Conservation (phyloP, 2,888 invertebrate species). For the Anoplius nigerrimus region DNA sequence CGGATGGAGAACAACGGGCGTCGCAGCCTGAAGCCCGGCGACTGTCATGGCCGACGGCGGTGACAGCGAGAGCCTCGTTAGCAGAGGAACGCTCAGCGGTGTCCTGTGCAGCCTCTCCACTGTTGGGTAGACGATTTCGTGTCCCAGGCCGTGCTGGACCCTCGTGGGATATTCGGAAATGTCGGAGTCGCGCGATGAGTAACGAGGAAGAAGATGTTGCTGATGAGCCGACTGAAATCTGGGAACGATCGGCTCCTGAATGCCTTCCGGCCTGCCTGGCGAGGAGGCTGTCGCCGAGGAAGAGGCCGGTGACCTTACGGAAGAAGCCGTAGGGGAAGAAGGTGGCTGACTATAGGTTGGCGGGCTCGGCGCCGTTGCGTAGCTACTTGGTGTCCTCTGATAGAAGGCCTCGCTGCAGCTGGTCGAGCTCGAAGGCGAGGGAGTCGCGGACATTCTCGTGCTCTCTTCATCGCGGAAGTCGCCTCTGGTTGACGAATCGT, state of each 20-base stretch:
- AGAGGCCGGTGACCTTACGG: conserved; percentile 70
- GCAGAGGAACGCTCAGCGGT: conserved; percentile 67
- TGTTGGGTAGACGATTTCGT: conserved; percentile 66
- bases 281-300: conserved; percentile 70
- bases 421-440: conserved; percentile 69
- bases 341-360: conserved; percentile 66
- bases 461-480: conserved; percentile 61
- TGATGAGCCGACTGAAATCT: conserved; percentile 62
- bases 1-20: conserved; percentile 64
- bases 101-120: conserved; percentile 66
- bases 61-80: conserved; percentile 70
- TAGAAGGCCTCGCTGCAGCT: conserved; percentile 64
- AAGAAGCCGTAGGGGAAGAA: conserved; percentile 68
- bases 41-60: conserved; percentile 73
- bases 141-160: conserved; percentile 54
- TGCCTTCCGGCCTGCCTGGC: conserved; percentile 65
- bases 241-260: conserved; percentile 62
- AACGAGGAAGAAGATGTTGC: conserved; percentile 58
- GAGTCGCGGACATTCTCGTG: conserved; percentile 65
- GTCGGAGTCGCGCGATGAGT: conserved; percentile 61
- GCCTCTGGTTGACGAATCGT: conserved; percentile 56
- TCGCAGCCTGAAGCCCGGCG: conserved; percentile 59
- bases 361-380: conserved; percentile 60
- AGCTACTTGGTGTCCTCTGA: conserved; percentile 45
- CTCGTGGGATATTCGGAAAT: conserved; percentile 61